phyloP scores from a whole-genome alignment of 2,888 invertebrate species.

The Stomorhina lunata region DNA sequence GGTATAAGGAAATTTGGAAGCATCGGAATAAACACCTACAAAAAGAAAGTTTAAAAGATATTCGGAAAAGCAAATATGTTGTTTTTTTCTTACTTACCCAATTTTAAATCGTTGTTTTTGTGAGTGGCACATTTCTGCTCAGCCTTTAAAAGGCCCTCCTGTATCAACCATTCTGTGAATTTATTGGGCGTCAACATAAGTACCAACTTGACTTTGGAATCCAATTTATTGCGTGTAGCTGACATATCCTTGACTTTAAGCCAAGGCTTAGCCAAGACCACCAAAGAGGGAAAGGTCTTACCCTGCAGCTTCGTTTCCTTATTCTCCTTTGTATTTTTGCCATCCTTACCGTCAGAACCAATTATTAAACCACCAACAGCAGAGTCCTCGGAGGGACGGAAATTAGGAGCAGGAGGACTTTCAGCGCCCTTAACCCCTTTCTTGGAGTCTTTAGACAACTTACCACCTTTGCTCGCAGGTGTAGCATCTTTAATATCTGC shows the following conservation, averaged over 20 bases:
- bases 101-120: slow-evolving; percentile 85
- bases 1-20: slow-evolving; percentile 90
- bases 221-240: slow-evolving; percentile 84
- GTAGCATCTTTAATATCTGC: slow-evolving; percentile 27
- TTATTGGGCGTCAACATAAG: slow-evolving; percentile 90
- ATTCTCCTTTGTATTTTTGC: slow-evolving; percentile 83
- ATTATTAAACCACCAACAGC: slow-evolving; percentile 87
- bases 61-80: background rate
- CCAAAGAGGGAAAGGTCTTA: slow-evolving; percentile 92
- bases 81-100: slow-evolving; percentile 81
- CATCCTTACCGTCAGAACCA: slow-evolving; percentile 81
- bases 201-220: slow-evolving; percentile 90
- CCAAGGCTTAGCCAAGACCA: slow-evolving; percentile 90
- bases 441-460: slow-evolving; percentile 34
- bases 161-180: slow-evolving; percentile 94
- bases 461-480: slow-evolving; percentile 6
- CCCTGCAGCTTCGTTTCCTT: slow-evolving; percentile 88
- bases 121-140: slow-evolving; percentile 89
- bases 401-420: slow-evolving; percentile 69
- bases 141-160: slow-evolving; percentile 89
- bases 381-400: slow-evolving; percentile 86
- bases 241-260: slow-evolving; percentile 85
- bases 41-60: background rate
- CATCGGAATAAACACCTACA: slow-evolving; percentile 91
- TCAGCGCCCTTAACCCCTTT: slow-evolving; percentile 57